Conservation (phyloP, 2,888 invertebrate genomes). For the Andrena marginata region DNA sequence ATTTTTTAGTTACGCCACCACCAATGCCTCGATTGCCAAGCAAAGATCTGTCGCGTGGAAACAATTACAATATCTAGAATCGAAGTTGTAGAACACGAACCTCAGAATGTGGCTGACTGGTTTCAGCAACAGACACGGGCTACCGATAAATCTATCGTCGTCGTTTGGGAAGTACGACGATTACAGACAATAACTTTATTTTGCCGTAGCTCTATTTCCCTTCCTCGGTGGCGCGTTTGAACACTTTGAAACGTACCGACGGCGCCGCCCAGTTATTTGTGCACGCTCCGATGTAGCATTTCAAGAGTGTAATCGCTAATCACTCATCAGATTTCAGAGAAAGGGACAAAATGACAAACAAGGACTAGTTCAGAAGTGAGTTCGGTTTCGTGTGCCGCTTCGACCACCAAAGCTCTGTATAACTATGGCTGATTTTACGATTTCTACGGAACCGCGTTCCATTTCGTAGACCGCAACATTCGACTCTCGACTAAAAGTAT, state of each 20-base stretch:
- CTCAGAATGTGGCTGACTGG: background rate
- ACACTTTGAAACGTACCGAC: conserved; percentile 39
- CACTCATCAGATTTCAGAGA: conserved; percentile 60
- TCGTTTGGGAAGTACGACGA: conserved; percentile 51
- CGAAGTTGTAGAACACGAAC: background rate
- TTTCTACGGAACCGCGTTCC: conserved; percentile 56
- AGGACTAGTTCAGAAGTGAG: conserved; percentile 51
- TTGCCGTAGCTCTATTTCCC: conserved; percentile 30
- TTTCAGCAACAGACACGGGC: conserved; percentile 24
- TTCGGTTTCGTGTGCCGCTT: conserved; percentile 19
- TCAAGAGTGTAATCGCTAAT: conserved; percentile 68
- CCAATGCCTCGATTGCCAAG: too few species aligned
- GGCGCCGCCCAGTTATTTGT: conserved; percentile 73
- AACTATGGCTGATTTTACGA: conserved; percentile 62
- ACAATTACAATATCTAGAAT: background rate
- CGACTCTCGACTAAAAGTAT: background rate
- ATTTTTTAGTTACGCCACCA: too few species aligned
- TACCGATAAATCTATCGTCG: conserved; percentile 31
- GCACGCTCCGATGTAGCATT: conserved; percentile 66
- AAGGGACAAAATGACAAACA: conserved; percentile 57
- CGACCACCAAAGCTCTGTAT: conserved; percentile 47
- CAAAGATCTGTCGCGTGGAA: too few species aligned
- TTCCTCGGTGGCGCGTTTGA: conserved; percentile 60
- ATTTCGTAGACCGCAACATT: conserved; percentile 32
- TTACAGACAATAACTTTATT: conserved; percentile 70